A percentile compares a stretch with the other conserved stretches of the same genome.
phyloP scores from a whole-genome alignment of 1,140 invertebrate species.

The Yoshiicerus persimilis region DNA sequence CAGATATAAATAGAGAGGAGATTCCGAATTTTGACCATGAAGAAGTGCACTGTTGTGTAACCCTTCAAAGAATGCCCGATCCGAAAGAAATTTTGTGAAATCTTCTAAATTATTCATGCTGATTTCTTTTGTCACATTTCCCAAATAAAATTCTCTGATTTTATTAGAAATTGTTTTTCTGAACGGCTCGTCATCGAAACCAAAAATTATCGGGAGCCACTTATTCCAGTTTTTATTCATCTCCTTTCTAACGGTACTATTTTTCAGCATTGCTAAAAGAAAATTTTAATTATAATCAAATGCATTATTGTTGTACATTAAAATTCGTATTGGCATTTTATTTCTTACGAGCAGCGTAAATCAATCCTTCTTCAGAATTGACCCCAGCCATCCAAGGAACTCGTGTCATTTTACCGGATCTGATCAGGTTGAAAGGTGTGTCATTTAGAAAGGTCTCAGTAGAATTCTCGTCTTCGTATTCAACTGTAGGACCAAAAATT shows the following conservation, averaged over 20 bases:
- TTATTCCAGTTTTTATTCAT: conserved; percentile 34
- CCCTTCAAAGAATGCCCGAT: conserved; percentile 18
- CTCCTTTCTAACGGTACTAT: background rate
- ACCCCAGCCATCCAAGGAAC: conserved; percentile 68
- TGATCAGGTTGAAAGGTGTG: background rate
- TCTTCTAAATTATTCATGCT: conserved; percentile 5
- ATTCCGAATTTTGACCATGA: background rate
- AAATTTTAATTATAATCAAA: too few relatives aligned
- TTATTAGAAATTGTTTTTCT: background rate
- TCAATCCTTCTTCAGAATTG: conserved; percentile 9
- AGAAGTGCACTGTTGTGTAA: background rate
- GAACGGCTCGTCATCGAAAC: background rate
- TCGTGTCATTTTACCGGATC: background rate
- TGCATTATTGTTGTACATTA: too few relatives aligned
- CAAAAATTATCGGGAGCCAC: conserved; percentile 30
- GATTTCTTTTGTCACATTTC: background rate
- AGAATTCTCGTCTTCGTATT: background rate
- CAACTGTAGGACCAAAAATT: conserved; percentile 2
- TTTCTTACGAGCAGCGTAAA: background rate
- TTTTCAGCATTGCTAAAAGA: background rate
- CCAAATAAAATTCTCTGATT: background rate
- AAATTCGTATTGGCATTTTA: too few relatives aligned
- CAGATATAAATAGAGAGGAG: background rate
- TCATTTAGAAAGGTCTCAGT: background rate
- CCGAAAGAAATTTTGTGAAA: conserved; percentile 24